phyloP scores from a whole-genome alignment of 2,113 vertebrate species.

The Cyanoramphus novaezelandiae region DNA sequence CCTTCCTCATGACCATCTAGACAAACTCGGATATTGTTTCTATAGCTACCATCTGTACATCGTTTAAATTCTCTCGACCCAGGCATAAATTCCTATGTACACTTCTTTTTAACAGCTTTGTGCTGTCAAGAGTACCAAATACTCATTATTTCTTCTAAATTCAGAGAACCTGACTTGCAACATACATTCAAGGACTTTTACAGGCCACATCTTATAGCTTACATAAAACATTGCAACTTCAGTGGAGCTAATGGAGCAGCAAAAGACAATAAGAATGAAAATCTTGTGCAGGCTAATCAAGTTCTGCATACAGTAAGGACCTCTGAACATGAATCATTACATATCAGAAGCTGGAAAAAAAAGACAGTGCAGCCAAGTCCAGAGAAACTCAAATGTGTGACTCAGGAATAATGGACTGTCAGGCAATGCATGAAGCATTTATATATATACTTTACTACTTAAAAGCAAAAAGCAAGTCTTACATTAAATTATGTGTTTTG shows the following conservation, averaged over 20 bases:
- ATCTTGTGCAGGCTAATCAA: neutral
- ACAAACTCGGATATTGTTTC: conserved; percentile 31
- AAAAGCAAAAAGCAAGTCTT: neutral
- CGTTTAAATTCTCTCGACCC: neutral
- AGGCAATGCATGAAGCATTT: neutral
- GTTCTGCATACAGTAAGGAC: neutral
- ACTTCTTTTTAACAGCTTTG: neutral
- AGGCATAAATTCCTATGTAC: neutral
- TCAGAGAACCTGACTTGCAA: neutral
- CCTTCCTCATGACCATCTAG: neutral
- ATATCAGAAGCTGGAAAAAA: neutral
- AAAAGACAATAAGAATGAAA: neutral
- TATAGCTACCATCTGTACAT: conserved; percentile 13
- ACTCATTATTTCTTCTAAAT: neutral
- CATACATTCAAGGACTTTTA: neutral
- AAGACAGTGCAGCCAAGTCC: neutral
- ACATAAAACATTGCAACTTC: neutral
- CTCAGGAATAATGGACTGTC: neutral
- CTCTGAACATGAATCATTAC: neutral
- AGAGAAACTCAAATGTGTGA: neutral
- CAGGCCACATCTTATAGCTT: neutral
- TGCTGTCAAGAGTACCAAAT: neutral
- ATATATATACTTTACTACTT: neutral
- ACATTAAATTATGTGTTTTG: neutral
- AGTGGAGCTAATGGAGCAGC: neutral